Evolutionary conservation across 2,888 invertebrate genomes (phyloP), one percentile per base, ranked within the genome.

Genomic region (Stegophylla sp.): DNA sequence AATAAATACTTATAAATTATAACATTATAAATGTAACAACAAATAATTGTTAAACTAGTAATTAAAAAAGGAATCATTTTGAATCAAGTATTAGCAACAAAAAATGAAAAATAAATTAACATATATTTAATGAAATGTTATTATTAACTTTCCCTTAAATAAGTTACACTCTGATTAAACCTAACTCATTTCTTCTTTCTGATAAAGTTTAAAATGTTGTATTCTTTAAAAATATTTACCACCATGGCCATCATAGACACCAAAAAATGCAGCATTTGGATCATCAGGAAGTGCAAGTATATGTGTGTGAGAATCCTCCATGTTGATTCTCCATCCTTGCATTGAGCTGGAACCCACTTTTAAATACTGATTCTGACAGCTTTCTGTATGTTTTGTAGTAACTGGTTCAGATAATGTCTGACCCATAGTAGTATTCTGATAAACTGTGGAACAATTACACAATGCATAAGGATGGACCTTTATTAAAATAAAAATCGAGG

Each of bases 231-330:
- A 48, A 20, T 23, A 75, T 85, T 86, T 86, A 91, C 94, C 95
- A 85, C 95, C 96, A 88, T 96, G 96, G 0, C 97, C 97, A 88
- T 97, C 98, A 86, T 96, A 99, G 0, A 99, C 98, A 9, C 94
- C 98, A 88, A 98, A 98, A 88, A 95, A 99, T 4, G 97, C 92
- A 48, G 96, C 92, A 28, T 91, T 92, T 43, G 96, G 95, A 87
- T 99, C 98, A 86, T 96, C 96, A 2, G 96, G 95, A 83, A 96
- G 87, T 0, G 96, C 93, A 20, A 99, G 88, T 84, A 99, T 93
- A 85, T 98, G 97, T 71, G 97, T 97, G 87, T 99, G 99, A 0
- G 97, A 95, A 88, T 99, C 99, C 88, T 99, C 99, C 99, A 99
- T 99, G 84, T 95, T 95, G 82, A 97, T 93, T 83, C 99, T 89